Base-by-base conservation (phyloP, 2,888 invertebrate genomes). In the Mesorhabditis spiculigera region DNA sequence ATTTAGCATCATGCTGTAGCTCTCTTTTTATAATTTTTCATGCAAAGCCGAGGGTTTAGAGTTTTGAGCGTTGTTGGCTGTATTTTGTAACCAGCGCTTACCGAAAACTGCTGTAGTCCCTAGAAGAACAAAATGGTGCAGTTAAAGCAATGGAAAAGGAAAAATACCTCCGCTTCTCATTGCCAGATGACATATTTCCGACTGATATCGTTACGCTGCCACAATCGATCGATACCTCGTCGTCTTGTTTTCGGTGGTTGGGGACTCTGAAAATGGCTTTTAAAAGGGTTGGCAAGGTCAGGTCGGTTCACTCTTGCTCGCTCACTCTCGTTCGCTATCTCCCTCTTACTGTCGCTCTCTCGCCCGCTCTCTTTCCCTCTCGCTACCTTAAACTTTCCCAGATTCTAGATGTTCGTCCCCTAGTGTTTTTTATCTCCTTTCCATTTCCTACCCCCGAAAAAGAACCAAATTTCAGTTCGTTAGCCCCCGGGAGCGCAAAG, bases 21-120 rank as follows among this genome's bases (percentile, higher is more conserved):
- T 50, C n/a, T 50, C 58, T 50, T 50, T n/a, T 50, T 50, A 13
- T n/a, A 50, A 50, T 28, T 28, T 28, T 28, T 28, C 28, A 28
- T 28, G 28, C 28, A 28, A 28, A 28, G 28, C 28, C 3, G 1
- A 28, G 28, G 28, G 28, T 28, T 28, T 28, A 28, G 28, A n/a
- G 28, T 28, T 28, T 28, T 28, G 28, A 28, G 28, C 28, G 28
- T 28, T 28, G 3, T 28, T 28, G 28, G 28, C 28, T 28, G 28
- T 28, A 28, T 28, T 28, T 28, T 28, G 28, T 28, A 28, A 3
- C 28, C 28, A 28, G 28, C 28, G 28, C 28, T 28, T 28, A 50
- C 58, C 58, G 8, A n/a, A 50, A 10, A 50, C 58, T 50, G 58
- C n/a, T 50, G 58, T 50, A 50, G 58, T 50, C 58, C n/a, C 58